Evolutionary conservation across 2,113 vertebrate genomes (phyloP), one percentile per base, ranked within the genome.

Genomic region (Brienomyrus longianalis): DNA sequence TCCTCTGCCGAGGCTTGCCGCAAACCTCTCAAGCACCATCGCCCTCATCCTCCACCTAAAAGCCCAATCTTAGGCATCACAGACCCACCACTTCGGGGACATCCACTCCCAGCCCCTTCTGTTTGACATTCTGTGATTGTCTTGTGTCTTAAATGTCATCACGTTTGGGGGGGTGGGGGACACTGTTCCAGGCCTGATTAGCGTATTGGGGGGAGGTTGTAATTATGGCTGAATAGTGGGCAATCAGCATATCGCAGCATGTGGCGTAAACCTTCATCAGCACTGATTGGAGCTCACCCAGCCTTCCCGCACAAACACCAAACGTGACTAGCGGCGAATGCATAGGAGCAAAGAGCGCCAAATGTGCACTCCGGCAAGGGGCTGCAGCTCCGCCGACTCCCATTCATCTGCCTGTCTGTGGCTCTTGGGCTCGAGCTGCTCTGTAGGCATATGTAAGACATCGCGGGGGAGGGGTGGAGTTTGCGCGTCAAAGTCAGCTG

Each of bases 181-280:
- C 85, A 19, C 51, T 6, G n/a, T 87, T 56, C 31, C n/a, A 5
- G 27, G 83, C 19, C 83, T 89, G 83, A 89, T 85, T 89, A 62
- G 89, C 1, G 27, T 89, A 27, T 89, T 6, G 31, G 83, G 56
- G 62, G 83, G 48, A 23, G 45, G 83, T 45, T 27, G 43, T 59
- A 47, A 51, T 70, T 45, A 45, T 84, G 48, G 48, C 17, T 5
- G 89, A 56, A 47, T 86, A 48, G 54, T 21, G 39, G 83, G 83
- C 56, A 66, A 86, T 90, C 83, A 86, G 89, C 54, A 35, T 90
- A 48, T 19, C 89, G 13, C 89, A 90, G 89, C 83, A 39, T 56
- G 89, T 9, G 52, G 21, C 56, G n/a, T 52, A 50, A 62, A 74
- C 59, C 83, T 90, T 70, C 83, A 50, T 90, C 59, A 70, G 47